Base-by-base conservation (phyloP, 30 jellyfish, hydroid and myxozoan species). In the Mastigias papua region DNA sequence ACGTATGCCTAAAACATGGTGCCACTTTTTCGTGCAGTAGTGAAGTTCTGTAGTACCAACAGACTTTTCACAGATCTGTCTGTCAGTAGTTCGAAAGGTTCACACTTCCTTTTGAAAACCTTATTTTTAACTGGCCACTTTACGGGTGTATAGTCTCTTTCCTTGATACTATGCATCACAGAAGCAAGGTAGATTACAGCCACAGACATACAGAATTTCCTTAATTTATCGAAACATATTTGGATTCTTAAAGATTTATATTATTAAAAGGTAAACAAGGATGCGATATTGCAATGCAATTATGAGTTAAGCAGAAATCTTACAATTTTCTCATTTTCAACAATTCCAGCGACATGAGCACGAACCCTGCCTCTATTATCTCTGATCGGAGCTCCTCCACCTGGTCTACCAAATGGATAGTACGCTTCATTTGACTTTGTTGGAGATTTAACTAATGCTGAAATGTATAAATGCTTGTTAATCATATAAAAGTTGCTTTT, bases 361-460 rank as follows among this genome's bases (percentile, higher is more conserved):
- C 62, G 80, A 4, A 91, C 58, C 7, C 79, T 78, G n/a, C 98
- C 98, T 29, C 48, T 51, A 11, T 78, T 80, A 62, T 91, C 96
- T 76, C 90, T 68, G 77, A 91, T 91, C 34, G 98, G 98, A 16
- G 96, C 98, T 20, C 98, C 98, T 15, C 90, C 98, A 27, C 98
- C 98, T 25, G 96, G 96, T 54, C 78, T 88, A 20, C 96, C 96
- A 46, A 68, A 88, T 19, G 96, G 96, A 58, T 29, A 73, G 34
- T 89, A 67, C 8, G 63, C 81, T 29, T 78, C 90, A 32, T 50
- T 10, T 25, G 50, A 8, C 22, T 61, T 54, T 31, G 69, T 88
- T 23, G 94, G 83, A 13, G 95, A 87, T 49, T 87, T 87, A 13
- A 71, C 95, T 11, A 87, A 21, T 17, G 95, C 95, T 86, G 82